Conservation (phyloP, 2,797 vertebrate genomes). For the Anguilla pacifica region DNA sequence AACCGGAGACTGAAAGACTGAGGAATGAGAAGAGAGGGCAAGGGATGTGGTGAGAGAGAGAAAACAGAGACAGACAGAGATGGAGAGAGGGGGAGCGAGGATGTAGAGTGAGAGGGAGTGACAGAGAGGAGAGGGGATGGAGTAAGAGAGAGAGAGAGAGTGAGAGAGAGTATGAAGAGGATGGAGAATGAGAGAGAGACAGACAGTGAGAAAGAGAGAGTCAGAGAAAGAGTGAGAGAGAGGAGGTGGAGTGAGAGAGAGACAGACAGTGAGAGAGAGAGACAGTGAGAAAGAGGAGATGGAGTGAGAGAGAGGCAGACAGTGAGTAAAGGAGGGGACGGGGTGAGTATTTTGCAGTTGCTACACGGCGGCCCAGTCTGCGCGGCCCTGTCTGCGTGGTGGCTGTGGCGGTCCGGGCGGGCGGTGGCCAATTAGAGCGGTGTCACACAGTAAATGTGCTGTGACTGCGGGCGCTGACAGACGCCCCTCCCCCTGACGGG, state of each 20-base stretch:
- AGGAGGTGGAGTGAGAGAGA: no score
- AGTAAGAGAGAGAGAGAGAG: background rate
- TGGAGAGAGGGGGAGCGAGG: conserved; percentile 49
- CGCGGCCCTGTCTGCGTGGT: conserved; percentile 63
- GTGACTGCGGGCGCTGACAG: conserved; percentile 74
- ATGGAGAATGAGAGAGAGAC: background rate
- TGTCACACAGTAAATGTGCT: conserved; percentile 83
- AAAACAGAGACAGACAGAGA: conserved; percentile 34
- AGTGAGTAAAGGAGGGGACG: conserved; percentile 59
- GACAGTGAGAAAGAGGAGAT: conserved; percentile 29
- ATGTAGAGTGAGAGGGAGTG: conserved; percentile 47
- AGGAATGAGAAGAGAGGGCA: background rate
- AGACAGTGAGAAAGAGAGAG: conserved; percentile 50
- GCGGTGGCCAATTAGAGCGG: conserved; percentile 83
- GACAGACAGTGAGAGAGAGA: conserved; percentile 27
- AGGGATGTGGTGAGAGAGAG: background rate
- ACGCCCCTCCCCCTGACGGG: background rate
- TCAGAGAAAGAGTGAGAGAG: conserved; percentile 44
- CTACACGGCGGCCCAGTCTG: background rate
- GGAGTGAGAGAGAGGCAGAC: conserved; percentile 50
- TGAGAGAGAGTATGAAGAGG: background rate
- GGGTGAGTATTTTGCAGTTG: background rate
- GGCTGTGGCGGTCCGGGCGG: conserved; percentile 75
- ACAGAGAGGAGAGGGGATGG: background rate
- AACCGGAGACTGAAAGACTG: conserved; percentile 19